These are phyloP conservation scores for Subacronicta megacephala DNA, from an alignment of 2,888 invertebrate genomes.

Conservation along the genomic window DNA sequence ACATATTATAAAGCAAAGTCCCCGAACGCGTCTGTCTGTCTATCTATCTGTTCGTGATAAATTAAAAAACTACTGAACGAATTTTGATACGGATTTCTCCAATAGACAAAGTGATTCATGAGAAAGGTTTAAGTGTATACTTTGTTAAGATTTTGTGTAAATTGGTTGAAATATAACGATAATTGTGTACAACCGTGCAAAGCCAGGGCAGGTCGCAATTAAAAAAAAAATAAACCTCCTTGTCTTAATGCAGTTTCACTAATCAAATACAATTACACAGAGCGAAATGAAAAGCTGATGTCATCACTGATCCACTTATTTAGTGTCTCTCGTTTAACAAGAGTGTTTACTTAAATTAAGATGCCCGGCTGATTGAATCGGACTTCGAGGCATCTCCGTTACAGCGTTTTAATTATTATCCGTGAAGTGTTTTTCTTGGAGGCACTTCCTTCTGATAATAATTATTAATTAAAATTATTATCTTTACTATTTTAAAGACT, in stretches of 20 bases:
- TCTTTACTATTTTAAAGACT: neutral
- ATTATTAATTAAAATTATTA: constrained; percentile 14
- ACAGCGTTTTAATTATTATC: constrained; percentile 63
- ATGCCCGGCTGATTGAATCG: constrained; percentile 69
- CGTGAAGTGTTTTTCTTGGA: constrained; percentile 33
- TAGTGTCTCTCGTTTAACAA: constrained; percentile 78
- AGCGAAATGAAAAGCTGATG: constrained; percentile 72
- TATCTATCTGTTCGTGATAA: too few species aligned
- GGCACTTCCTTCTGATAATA: constrained; percentile 20
- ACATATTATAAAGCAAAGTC: too few species aligned
- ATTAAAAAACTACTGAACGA: too few species aligned
- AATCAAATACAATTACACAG: constrained; percentile 75
- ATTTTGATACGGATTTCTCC: too few species aligned
- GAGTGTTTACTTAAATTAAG: constrained; percentile 86
- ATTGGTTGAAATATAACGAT: too few species aligned
- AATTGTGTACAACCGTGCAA: too few species aligned
- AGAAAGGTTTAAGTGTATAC: too few species aligned
- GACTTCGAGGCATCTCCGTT: constrained; percentile 57
- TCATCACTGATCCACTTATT: constrained; percentile 71
- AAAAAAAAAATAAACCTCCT: constrained; percentile 31
- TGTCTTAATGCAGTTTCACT: constrained; percentile 57
- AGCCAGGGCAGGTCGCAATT: too few species aligned
- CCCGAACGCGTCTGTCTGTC: too few species aligned
- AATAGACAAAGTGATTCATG: too few species aligned
- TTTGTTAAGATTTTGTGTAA: too few species aligned